Conservation (phyloP, 2,797 vertebrate genomes). For the Mergus octosetaceus region DNA sequence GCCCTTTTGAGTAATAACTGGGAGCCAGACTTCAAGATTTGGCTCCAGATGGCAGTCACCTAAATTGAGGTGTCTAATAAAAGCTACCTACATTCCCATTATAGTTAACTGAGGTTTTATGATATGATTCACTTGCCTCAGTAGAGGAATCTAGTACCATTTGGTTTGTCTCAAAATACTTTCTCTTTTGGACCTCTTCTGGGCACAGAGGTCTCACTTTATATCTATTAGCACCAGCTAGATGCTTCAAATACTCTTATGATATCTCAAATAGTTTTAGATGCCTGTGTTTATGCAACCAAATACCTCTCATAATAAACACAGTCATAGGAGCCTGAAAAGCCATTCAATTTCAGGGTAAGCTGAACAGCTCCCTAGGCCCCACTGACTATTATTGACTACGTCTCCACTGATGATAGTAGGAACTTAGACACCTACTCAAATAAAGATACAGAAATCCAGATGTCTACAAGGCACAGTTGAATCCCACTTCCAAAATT, state of each 20-base stretch:
- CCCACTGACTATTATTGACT: not conserved
- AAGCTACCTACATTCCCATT: not conserved
- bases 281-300: not conserved
- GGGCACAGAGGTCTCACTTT: not conserved
- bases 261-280: not conserved
- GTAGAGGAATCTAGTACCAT: not conserved
- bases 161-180: not conserved
- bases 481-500: not conserved
- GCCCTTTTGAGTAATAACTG: not conserved
- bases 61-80: not conserved
- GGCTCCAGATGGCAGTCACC: not conserved
- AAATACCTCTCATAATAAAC: not conserved
- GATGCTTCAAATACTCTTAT: not conserved
- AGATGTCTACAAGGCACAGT: not conserved
- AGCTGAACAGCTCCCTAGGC: not conserved
- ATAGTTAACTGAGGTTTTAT: not conserved
- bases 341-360: not conserved
- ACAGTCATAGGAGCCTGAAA: not conserved
- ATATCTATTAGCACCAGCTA: not conserved
- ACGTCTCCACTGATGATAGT: not conserved
- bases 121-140: not conserved
- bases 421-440: not conserved
- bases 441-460: not conserved
- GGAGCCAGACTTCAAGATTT: not conserved
- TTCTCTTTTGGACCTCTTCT: not conserved